Conservation (phyloP, 2,113 vertebrate species). For the Tachysurus vachellii region DNA sequence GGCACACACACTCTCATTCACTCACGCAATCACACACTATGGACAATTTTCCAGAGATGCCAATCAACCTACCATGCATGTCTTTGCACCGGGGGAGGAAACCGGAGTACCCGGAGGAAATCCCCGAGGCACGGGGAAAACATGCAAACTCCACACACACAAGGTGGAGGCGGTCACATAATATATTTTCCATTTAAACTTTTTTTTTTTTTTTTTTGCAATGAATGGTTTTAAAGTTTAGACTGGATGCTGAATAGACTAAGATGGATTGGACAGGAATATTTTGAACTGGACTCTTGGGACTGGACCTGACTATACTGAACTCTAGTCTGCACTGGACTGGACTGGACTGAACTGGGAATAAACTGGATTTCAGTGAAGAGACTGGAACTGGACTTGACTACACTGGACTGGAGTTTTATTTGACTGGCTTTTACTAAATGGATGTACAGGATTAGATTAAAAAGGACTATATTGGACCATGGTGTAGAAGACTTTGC, state of each 20-base stretch:
- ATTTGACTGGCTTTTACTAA: neutral
- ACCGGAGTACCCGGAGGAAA: no score
- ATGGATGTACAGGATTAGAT: neutral
- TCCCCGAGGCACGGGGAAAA: no score
- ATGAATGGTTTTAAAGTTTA: neutral
- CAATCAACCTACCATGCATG: no score
- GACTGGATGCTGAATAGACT: neutral
- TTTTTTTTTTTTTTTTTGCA: neutral
- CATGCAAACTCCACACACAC: no score
- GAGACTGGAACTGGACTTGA: neutral
- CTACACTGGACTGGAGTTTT: neutral
- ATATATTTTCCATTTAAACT: neutral
- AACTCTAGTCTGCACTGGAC: neutral
- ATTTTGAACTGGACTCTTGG: neutral
- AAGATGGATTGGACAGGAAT: neutral
- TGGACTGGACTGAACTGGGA: neutral
- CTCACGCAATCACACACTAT: no score
- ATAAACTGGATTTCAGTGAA: neutral
- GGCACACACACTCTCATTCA: no score
- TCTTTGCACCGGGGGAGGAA: no score
- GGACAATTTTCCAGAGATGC: no score
- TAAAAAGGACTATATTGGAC: neutral
- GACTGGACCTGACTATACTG: neutral
- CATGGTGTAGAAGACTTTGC: no score
- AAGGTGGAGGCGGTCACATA: no score